phyloP scores from a whole-genome alignment of 2,113 vertebrate species.

The Coturnix japonica region DNA sequence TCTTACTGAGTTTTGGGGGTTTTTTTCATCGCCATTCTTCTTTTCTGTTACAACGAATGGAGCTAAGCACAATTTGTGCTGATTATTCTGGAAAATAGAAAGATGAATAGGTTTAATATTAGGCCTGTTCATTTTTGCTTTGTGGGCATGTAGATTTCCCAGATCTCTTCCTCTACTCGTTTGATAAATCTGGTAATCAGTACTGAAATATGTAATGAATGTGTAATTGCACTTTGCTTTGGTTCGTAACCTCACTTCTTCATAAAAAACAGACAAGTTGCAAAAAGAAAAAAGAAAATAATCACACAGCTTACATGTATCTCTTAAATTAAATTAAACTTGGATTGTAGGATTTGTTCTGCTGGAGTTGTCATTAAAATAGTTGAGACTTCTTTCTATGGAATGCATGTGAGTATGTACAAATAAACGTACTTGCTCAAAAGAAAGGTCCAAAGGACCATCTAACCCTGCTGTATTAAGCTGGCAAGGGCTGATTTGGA shows the following conservation, averaged over 20 bases:
- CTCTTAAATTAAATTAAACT: not conserved
- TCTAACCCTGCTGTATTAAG: accelerated
- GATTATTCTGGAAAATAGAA: not conserved
- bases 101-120: not conserved
- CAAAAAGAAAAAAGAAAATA: not conserved
- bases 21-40: not conserved
- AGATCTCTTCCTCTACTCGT: not conserved
- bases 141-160: not conserved
- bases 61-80: not conserved
- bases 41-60: not conserved
- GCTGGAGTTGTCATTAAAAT: not conserved
- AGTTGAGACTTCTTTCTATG: not conserved
- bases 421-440: not conserved
- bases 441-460: not conserved
- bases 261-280: not conserved
- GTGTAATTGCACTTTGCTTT: not conserved
- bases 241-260: not conserved
- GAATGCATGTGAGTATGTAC: not conserved
- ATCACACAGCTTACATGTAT: not conserved
- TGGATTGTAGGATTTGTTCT: not conserved
- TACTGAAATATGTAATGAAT: not conserved
- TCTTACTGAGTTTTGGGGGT: not conserved
- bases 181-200: not conserved
- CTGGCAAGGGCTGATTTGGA: not conserved
- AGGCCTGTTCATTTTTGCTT: not conserved